These are phyloP conservation scores for Subanguina moxae DNA, from an alignment of 1,140 invertebrate genomes.

Conservation along the genomic window DNA sequence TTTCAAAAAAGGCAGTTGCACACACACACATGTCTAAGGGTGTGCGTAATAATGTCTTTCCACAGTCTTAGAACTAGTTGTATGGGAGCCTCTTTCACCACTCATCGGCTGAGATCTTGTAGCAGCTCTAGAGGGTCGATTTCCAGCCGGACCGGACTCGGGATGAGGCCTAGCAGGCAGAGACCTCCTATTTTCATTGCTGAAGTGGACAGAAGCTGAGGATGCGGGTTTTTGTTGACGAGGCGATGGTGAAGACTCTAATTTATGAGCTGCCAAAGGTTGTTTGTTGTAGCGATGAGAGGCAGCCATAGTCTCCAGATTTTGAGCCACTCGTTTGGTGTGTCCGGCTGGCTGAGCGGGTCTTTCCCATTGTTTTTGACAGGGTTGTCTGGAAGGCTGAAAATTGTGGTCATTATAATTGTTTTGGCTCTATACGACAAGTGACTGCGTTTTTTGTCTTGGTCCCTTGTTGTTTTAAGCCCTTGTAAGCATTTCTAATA, in stretches of 20 bases:
- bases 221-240: slow-evolving; percentile 9
- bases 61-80: neutral
- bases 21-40: neutral
- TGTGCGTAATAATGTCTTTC: neutral
- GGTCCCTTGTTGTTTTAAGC: too few relatives aligned
- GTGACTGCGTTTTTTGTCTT: too few relatives aligned
- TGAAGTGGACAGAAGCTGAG: neutral
- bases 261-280: slow-evolving; percentile 22
- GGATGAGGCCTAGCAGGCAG: neutral
- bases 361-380: neutral
- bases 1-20: neutral
- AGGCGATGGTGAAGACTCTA: slow-evolving; percentile 11
- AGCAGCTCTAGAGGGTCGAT: neutral
- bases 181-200: neutral
- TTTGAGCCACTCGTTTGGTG: slow-evolving; percentile 38
- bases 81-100: neutral
- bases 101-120: neutral
- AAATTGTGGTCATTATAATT: too few relatives aligned
- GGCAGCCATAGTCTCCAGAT: slow-evolving; percentile 32
- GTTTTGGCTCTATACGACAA: too few relatives aligned
- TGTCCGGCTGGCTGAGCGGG: slow-evolving; percentile 19
- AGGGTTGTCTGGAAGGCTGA: too few relatives aligned
- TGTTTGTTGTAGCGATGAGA: slow-evolving; percentile 24
- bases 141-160: neutral
- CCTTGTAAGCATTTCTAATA: too few relatives aligned